Conservation (phyloP, 2,888 invertebrate genomes). For the Synergus umbraculus region DNA sequence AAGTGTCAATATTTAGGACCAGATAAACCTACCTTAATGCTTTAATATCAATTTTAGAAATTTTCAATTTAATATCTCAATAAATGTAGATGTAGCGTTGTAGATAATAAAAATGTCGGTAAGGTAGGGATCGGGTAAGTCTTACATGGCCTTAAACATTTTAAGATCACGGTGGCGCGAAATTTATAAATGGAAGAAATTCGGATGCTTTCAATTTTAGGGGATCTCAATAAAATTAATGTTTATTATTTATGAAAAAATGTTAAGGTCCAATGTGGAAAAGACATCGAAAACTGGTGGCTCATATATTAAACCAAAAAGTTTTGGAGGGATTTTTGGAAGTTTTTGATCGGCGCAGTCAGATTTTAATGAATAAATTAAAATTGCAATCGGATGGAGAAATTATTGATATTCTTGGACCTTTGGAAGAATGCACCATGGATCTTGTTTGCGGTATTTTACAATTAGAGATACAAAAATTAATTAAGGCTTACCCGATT, state of each 20-base stretch:
- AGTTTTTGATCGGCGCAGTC: constrained; percentile 51
- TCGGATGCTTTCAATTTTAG: neutral
- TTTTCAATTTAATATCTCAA: too few species aligned
- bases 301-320: constrained; percentile 52
- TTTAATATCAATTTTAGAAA: too few species aligned
- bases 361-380: constrained; percentile 48
- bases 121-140: too few species aligned
- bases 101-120: too few species aligned
- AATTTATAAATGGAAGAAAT: neutral
- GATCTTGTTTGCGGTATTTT: constrained; percentile 54
- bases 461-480: neutral
- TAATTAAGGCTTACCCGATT: neutral
- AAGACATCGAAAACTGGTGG: constrained; percentile 55
- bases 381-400: constrained; percentile 46
- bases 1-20: too few species aligned
- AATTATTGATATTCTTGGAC: constrained; percentile 51
- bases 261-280: constrained; percentile 53
- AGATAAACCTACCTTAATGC: too few species aligned
- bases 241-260: neutral
- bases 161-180: neutral
- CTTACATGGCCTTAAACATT: neutral
- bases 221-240: neutral
- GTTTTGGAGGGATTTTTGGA: constrained; percentile 49
- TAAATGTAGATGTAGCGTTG: too few species aligned
- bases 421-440: constrained; percentile 51